Evolutionary conservation across 2,797 vertebrate species (phyloP).

Genomic region (Poecilia wingei): DNA sequence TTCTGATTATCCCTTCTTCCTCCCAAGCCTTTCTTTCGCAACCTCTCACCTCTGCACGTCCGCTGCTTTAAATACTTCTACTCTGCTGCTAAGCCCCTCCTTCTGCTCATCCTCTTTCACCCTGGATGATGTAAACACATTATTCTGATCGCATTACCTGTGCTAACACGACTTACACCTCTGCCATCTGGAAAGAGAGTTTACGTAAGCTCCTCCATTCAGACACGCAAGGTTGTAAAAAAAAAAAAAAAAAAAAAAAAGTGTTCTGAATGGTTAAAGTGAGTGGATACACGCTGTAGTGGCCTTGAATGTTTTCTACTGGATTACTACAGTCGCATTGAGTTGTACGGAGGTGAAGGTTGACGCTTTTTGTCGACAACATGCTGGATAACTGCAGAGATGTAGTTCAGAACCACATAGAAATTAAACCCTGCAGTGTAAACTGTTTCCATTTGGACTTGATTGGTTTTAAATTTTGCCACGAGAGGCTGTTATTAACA

Average conservation of each 20-base stretch:
- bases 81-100: slow-evolving; percentile 36
- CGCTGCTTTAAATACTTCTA: slow-evolving; percentile 9
- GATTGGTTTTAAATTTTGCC: background rate
- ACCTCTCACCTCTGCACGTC: slow-evolving; percentile 25
- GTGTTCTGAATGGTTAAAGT: slow-evolving; percentile 18
- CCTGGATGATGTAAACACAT: slow-evolving; percentile 68
- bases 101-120: slow-evolving; percentile 32
- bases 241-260: slow-evolving; percentile 41
- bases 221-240: slow-evolving; percentile 14
- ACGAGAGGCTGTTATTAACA: background rate
- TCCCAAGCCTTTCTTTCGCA: slow-evolving; percentile 19
- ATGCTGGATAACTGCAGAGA: slow-evolving; percentile 18
- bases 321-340: slow-evolving; percentile 30
- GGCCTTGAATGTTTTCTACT: slow-evolving; percentile 51
- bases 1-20: slow-evolving; percentile 25
- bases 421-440: slow-evolving; percentile 9
- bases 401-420: slow-evolving; percentile 9
- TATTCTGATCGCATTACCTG: slow-evolving; percentile 70
- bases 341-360: slow-evolving; percentile 20
- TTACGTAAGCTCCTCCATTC: background rate
- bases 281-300: slow-evolving; percentile 22
- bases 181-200: slow-evolving; percentile 33
- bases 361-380: slow-evolving; percentile 27
- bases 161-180: slow-evolving; percentile 56
- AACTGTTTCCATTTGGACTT: background rate